Percentiles rank a stretch among this genome's conserved stretches.
These are phyloP conservation scores for Agrotis segetum DNA, from an alignment of 2,888 invertebrate species.

Conservation along the genomic window DNA sequence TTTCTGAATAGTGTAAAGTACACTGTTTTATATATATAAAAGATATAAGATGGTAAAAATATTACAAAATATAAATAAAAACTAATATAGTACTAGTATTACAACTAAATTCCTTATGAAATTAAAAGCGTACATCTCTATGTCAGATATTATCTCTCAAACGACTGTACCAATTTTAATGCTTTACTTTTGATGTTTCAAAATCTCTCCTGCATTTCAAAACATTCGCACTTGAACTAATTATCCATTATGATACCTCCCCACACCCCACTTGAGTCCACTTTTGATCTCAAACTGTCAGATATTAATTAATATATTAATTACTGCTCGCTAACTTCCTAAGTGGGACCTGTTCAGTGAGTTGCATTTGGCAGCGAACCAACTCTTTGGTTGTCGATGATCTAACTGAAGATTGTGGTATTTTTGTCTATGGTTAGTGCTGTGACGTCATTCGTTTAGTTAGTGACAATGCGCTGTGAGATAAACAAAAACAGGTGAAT, in stretches of 20 bases:
- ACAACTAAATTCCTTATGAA: too few relatives aligned
- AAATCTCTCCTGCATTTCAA: not conserved
- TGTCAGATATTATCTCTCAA: too few relatives aligned
- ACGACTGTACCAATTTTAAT: too few relatives aligned
- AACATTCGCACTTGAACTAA: not conserved
- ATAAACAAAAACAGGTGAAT: not conserved
- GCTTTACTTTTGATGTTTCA: not conserved
- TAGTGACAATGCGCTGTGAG: not conserved
- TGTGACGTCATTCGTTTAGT: constrained; percentile 14
- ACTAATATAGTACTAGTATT: too few relatives aligned
- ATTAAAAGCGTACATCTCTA: too few relatives aligned
- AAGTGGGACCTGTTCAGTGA: constrained; percentile 33
- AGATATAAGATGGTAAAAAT: too few relatives aligned
- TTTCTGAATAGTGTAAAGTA: too few relatives aligned
- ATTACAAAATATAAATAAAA: too few relatives aligned
- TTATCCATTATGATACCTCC: not conserved
- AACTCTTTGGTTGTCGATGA: constrained; percentile 53
- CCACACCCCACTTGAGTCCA: constrained; percentile 24
- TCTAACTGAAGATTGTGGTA: constrained; percentile 41
- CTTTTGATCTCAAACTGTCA: constrained; percentile 49
- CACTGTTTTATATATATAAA: too few relatives aligned
- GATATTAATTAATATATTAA: constrained; percentile 44
- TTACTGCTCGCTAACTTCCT: constrained; percentile 52
- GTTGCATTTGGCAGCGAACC: constrained; percentile 48
- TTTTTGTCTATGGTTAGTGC: constrained; percentile 31